Conservation (phyloP, 2,888 invertebrate genomes). For the Epinotia demarniana region DNA sequence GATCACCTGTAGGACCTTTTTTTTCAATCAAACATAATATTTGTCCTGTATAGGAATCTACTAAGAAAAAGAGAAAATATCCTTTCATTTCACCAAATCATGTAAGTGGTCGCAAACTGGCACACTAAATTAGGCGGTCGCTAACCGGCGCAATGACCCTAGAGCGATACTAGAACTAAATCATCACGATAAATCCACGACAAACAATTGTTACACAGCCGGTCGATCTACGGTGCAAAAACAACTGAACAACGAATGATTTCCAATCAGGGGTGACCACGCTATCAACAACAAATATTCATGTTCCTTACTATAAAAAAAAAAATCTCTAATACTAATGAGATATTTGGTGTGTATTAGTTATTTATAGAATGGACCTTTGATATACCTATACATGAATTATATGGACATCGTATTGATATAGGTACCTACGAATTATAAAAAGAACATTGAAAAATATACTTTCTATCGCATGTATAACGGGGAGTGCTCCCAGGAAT, state of each 20-base stretch:
- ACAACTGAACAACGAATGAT: constrained; percentile 35
- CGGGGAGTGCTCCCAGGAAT: no score
- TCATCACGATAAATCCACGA: not conserved
- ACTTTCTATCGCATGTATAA: no score
- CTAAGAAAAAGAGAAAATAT: no score
- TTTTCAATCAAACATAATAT: not conserved
- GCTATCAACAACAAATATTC: constrained; percentile 24
- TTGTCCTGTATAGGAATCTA: no score
- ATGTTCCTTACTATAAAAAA: constrained; percentile 17
- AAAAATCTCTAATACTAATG: constrained; percentile 7
- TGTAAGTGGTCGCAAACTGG: no score
- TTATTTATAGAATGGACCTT: constrained; percentile 7
- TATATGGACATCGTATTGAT: not conserved
- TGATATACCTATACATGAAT: not conserved
- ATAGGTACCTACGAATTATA: no score
- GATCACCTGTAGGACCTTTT: not conserved
- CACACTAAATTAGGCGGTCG: no score
- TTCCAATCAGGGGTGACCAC: constrained; percentile 41
- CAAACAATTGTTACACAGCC: constrained; percentile 22
- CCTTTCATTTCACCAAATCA: no score
- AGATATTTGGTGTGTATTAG: constrained; percentile 10
- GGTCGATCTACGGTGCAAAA: constrained; percentile 18
- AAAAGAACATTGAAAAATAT: no score
- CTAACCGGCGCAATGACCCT: no score
- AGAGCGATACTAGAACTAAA: not conserved